phyloP scores from a whole-genome alignment of 2,797 vertebrate species.

The Falco peregrinus region DNA sequence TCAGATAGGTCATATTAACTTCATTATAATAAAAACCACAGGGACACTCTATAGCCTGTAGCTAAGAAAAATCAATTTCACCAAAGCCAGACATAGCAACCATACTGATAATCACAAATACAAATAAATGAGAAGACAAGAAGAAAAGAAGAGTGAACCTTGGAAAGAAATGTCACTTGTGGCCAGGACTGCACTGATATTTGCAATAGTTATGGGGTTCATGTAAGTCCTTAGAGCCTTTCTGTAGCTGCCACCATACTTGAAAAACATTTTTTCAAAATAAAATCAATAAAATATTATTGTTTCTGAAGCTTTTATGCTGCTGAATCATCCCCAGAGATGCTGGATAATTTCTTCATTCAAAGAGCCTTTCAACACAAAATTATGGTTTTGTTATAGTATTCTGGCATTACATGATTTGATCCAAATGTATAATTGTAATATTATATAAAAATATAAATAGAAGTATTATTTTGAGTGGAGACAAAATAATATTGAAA shows the following conservation, averaged over 20 bases:
- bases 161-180: neutral
- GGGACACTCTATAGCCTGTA: neutral
- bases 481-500: neutral
- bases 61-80: constrained; percentile 33
- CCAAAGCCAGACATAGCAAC: neutral
- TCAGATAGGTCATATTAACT: constrained; percentile 26
- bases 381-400: neutral
- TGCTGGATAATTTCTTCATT: neutral
- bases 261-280: constrained; percentile 18
- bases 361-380: neutral
- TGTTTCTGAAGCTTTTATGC: constrained; percentile 7
- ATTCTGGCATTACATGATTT: neutral
- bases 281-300: constrained; percentile 26
- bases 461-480: neutral
- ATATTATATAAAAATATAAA: neutral
- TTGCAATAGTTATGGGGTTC: neutral
- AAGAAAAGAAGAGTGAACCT: neutral
- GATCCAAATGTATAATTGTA: neutral
- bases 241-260: neutral
- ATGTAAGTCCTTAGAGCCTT: neutral
- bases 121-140: constrained; percentile 41
- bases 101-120: constrained; percentile 20
- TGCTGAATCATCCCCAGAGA: neutral
- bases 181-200: neutral
- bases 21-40: constrained; percentile 32